A percentile compares a stretch with the other conserved stretches of the same genome.
phyloP scores from a whole-genome alignment of 2,888 invertebrate species.

The Tenthredo distinguenda region DNA sequence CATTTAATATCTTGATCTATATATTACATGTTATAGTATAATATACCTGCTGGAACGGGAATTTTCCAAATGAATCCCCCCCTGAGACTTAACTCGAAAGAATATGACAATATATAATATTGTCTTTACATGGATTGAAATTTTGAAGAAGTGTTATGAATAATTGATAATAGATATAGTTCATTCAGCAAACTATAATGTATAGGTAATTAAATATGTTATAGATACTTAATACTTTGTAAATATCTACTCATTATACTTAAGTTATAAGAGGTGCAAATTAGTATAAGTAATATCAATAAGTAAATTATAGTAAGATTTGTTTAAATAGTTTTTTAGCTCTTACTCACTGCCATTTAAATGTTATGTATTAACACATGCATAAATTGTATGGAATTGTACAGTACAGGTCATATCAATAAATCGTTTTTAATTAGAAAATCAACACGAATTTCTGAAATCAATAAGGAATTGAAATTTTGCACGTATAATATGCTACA shows the following conservation, averaged over 20 bases:
- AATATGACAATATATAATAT: background rate
- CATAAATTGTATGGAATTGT: constrained; percentile 55
- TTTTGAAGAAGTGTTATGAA: background rate
- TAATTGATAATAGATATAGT: background rate
- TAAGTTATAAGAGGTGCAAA: constrained; percentile 61
- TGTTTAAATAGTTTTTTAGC: constrained; percentile 48
- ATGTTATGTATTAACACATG: constrained; percentile 8
- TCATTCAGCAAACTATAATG: background rate
- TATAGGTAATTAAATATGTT: constrained; percentile 18
- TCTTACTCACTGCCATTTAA: constrained; percentile 52
- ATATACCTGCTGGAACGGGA: constrained; percentile 8
- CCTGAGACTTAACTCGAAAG: background rate
- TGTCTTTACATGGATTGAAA: background rate
- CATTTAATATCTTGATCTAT: background rate
- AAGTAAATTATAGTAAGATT: constrained; percentile 25
- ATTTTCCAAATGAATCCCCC: background rate
- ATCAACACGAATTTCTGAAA: background rate
- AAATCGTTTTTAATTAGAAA: constrained; percentile 17
- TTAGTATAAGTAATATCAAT: constrained; percentile 53
- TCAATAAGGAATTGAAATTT: too few relatives aligned
- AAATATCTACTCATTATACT: constrained; percentile 51
- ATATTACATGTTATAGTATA: background rate
- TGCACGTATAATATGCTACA: too few relatives aligned
- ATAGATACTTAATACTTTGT: constrained; percentile 3
- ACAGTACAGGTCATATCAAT: constrained; percentile 56